A percentile compares a stretch with the other conserved stretches of the same genome.
These are phyloP conservation scores for Diacarnus erythraeanus DNA, from an alignment of 37 sponge, comb jelly and placozoan species.

Conservation along the genomic window DNA sequence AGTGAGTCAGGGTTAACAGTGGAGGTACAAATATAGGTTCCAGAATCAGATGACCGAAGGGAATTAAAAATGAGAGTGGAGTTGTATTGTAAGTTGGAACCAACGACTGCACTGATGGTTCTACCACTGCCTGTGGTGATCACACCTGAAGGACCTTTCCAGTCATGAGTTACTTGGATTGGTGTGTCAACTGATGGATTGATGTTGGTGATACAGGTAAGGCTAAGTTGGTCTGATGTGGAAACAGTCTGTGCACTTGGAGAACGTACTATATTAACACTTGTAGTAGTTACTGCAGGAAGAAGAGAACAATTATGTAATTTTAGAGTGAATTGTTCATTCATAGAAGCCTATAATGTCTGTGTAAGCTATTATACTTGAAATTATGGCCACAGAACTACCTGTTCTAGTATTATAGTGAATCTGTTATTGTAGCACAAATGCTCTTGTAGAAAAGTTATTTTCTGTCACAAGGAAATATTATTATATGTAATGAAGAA, in stretches of 20 bases:
- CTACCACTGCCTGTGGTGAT: background rate
- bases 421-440: too few species aligned
- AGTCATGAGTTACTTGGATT: background rate
- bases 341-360: too few species aligned
- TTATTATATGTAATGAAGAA: too few species aligned
- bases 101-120: background rate
- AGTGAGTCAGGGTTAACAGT: background rate
- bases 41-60: background rate
- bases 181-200: background rate
- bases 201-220: background rate
- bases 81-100: background rate
- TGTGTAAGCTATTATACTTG: too few species aligned
- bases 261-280: background rate
- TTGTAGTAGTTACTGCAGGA: background rate
- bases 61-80: background rate
- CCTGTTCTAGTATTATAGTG: too few species aligned
- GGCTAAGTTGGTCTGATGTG: background rate
- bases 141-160: background rate
- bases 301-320: too few species aligned
- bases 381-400: too few species aligned
- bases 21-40: background rate
- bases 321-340: too few species aligned
- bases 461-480: too few species aligned
- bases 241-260: background rate
- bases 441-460: too few species aligned